Evolutionary conservation across 2,113 vertebrate species (phyloP).

Genomic region (Ia io): DNA sequence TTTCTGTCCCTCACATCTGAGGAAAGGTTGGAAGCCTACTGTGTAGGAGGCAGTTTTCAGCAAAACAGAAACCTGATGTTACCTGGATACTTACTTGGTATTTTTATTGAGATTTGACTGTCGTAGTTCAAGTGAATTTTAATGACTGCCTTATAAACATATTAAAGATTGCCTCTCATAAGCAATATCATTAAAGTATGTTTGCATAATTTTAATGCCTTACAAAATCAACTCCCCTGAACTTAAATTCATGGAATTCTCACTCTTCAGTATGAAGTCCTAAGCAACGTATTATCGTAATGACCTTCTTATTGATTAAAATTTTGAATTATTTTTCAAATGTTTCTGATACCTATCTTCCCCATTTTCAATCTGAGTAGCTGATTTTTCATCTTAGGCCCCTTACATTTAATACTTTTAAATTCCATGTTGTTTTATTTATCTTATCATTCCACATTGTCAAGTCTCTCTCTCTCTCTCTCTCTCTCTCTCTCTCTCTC

Average conservation of each 20-base stretch:
- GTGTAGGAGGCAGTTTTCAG: slow-evolving; percentile 60
- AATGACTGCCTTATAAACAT: background rate
- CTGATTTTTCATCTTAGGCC: background rate
- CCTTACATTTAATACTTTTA: background rate
- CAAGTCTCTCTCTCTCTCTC: background rate
- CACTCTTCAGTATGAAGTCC: background rate
- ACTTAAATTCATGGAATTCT: background rate
- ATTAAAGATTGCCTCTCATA: slow-evolving; percentile 35
- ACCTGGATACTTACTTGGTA: slow-evolving; percentile 42
- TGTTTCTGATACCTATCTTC: background rate
- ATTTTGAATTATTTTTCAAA: background rate
- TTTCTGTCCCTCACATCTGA: slow-evolving; percentile 48
- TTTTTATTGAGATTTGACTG: slow-evolving; percentile 55
- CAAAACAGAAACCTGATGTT: slow-evolving; percentile 60
- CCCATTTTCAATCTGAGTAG: background rate
- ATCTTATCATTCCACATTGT: background rate
- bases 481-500: background rate
- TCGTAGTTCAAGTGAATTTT: slow-evolving; percentile 39
- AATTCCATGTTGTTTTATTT: background rate
- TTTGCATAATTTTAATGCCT: background rate
- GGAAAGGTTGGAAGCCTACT: slow-evolving; percentile 31
- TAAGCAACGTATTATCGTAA: background rate
- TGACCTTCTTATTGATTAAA: background rate
- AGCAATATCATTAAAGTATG: slow-evolving; percentile 38
- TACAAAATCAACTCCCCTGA: slow-evolving; percentile 5